Percentiles rank a stretch among this genome's conserved stretches.
Conservation (phyloP, 2,113 vertebrate genomes). For the Peromyscus polionotus region DNA sequence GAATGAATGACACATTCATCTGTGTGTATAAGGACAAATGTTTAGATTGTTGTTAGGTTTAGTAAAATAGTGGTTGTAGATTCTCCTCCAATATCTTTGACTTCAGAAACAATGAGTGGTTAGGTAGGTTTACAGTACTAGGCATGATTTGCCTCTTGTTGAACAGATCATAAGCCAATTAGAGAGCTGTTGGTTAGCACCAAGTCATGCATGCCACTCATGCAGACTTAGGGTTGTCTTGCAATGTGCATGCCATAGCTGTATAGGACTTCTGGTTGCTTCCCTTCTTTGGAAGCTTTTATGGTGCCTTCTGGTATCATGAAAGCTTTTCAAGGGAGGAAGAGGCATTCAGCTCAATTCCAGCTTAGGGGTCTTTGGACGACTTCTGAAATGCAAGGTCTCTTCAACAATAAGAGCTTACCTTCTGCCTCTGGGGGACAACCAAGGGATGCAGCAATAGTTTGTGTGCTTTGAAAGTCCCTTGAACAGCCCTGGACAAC, state of each 20-base stretch:
- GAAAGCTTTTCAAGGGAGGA: not conserved
- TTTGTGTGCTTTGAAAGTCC: not conserved
- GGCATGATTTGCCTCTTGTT: not conserved
- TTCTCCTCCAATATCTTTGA: not conserved
- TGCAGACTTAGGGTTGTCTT: not conserved
- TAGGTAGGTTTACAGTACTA: not conserved
- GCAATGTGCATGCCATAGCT: no score
- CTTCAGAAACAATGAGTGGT: not conserved
- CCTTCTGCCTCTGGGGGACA: no score
- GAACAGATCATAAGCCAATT: not conserved
- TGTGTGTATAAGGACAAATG: not conserved
- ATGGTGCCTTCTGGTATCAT: not conserved
- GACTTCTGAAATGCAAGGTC: not conserved
- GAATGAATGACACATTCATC: not conserved
- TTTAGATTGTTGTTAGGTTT: not conserved
- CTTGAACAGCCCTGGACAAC: not conserved
- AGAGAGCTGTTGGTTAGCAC: not conserved
- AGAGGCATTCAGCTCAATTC: not conserved
- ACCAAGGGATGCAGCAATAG: not conserved
- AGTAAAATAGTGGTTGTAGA: not conserved
- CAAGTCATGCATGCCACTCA: not conserved
- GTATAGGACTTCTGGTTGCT: not conserved
- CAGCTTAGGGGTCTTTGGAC: not conserved
- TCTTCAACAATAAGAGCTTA: not conserved
- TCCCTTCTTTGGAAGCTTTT: not conserved